phyloP scores from a whole-genome alignment of 1,140 invertebrate species.

The Drosophila teissieri region DNA sequence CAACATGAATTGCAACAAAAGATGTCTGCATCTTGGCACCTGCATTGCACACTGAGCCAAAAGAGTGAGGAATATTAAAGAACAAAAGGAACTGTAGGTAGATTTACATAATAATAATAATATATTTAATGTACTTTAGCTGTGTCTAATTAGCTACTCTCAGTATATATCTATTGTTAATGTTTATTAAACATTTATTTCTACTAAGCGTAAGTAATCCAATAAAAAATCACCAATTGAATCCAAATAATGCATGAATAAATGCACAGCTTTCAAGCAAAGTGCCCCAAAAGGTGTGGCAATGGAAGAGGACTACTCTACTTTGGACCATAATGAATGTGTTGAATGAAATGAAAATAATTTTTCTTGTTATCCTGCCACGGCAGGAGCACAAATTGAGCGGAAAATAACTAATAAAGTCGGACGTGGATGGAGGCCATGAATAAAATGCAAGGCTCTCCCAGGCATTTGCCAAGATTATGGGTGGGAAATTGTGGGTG shows the following conservation, averaged over 20 bases:
- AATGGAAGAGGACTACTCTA: slow-evolving; percentile 3
- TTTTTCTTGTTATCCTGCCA: slow-evolving; percentile 84
- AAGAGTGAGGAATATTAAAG: slow-evolving; percentile 10
- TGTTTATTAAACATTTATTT: neutral
- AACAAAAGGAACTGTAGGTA: neutral
- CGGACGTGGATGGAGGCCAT: slow-evolving; percentile 70
- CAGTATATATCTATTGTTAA: too few species aligned
- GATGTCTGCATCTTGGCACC: slow-evolving; percentile 9
- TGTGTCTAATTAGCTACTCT: too few species aligned
- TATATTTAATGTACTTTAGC: too few species aligned
- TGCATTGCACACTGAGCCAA: neutral
- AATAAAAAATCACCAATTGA: neutral
- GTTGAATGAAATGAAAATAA: slow-evolving; percentile 84
- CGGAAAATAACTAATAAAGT: slow-evolving; percentile 84
- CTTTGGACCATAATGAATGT: slow-evolving; percentile 65
- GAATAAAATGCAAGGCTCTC: slow-evolving; percentile 67
- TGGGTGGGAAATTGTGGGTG: neutral
- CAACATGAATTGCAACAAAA: slow-evolving; percentile 56
- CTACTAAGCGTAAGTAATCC: neutral
- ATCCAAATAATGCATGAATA: neutral
- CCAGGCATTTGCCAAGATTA: slow-evolving; percentile 49
- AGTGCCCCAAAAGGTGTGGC: slow-evolving; percentile 16
- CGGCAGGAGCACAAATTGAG: slow-evolving; percentile 75
- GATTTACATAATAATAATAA: too few species aligned
- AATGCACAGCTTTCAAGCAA: neutral